These are phyloP conservation scores for Ceratoteleas bidentatus DNA, from an alignment of 1,140 invertebrate species.

Conservation along the genomic window DNA sequence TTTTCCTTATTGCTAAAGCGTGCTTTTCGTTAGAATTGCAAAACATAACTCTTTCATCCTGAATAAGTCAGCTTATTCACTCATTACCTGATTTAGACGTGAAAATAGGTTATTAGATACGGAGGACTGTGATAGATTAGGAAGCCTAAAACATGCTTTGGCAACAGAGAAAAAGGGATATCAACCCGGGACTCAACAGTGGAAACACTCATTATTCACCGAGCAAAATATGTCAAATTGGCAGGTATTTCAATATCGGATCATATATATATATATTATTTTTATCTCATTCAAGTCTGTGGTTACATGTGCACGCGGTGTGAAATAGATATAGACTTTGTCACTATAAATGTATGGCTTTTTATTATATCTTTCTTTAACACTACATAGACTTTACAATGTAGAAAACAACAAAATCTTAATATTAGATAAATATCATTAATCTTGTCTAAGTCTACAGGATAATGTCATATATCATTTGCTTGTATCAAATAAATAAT, in stretches of 20 bases:
- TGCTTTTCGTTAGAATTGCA: too few relatives aligned
- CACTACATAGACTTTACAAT: slow-evolving; percentile 78
- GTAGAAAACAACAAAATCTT: slow-evolving; percentile 73
- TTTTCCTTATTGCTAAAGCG: too few relatives aligned
- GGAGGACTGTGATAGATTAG: neutral
- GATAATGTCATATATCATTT: slow-evolving; percentile 30
- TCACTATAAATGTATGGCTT: slow-evolving; percentile 67
- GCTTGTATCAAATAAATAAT: slow-evolving; percentile 46
- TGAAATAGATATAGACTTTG: slow-evolving; percentile 61
- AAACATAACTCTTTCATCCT: too few relatives aligned
- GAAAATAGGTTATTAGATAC: neutral
- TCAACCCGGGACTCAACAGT: neutral
- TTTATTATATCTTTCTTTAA: slow-evolving; percentile 69
- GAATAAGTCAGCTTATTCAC: too few relatives aligned
- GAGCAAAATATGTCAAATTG: slow-evolving; percentile 35
- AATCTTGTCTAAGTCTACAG: slow-evolving; percentile 35
- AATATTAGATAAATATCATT: slow-evolving; percentile 68
- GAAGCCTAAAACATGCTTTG: slow-evolving; percentile 11
- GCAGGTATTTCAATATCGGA: slow-evolving; percentile 32
- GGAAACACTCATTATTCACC: slow-evolving; percentile 9
- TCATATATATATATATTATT: neutral
- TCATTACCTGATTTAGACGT: too few relatives aligned
- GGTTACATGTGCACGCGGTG: slow-evolving; percentile 51
- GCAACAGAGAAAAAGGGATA: neutral
- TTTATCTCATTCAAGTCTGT: slow-evolving; percentile 12